phyloP scores from a whole-genome alignment of 2,113 vertebrate genomes.

The Lasiurus borealis region DNA sequence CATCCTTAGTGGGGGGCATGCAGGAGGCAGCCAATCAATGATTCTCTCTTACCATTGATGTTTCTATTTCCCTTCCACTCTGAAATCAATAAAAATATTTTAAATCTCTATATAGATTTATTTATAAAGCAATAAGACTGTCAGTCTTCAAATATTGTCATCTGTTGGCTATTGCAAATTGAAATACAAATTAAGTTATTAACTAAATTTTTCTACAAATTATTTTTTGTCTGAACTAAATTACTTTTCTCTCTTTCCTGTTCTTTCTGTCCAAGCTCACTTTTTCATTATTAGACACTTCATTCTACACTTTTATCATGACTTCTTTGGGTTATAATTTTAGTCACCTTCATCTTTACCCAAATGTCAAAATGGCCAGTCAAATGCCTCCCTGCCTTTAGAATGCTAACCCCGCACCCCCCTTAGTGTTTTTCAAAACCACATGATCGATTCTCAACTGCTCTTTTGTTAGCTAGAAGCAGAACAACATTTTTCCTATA shows the following conservation, averaged over 20 bases:
- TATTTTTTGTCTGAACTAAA: constrained; percentile 38
- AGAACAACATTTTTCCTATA: constrained; percentile 28
- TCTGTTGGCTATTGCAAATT: constrained; percentile 30
- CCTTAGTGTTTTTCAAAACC: neutral
- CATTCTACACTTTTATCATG: neutral
- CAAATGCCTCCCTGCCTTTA: neutral
- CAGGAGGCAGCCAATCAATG: too few relatives aligned
- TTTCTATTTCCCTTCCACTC: too few relatives aligned
- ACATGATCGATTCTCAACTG: neutral
- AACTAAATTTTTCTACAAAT: constrained; percentile 50
- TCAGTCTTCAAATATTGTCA: constrained; percentile 64
- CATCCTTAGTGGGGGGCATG: too few relatives aligned
- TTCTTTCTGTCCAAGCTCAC: constrained; percentile 5
- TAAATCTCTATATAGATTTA: too few relatives aligned
- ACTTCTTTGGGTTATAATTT: constrained; percentile 12
- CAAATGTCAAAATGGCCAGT: constrained; percentile 1
- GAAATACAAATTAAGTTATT: constrained; percentile 51
- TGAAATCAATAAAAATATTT: too few relatives aligned
- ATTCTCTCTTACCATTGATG: too few relatives aligned
- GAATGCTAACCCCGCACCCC: neutral
- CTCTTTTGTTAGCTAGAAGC: constrained; percentile 30
- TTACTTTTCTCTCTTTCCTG: constrained; percentile 44
- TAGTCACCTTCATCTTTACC: neutral
- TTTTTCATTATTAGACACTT: constrained; percentile 42
- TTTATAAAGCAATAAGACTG: neutral